Evolutionary conservation across 2,888 invertebrate species (phyloP), one percentile per base, ranked within the genome.

Genomic region (Pollenia labialis): DNA sequence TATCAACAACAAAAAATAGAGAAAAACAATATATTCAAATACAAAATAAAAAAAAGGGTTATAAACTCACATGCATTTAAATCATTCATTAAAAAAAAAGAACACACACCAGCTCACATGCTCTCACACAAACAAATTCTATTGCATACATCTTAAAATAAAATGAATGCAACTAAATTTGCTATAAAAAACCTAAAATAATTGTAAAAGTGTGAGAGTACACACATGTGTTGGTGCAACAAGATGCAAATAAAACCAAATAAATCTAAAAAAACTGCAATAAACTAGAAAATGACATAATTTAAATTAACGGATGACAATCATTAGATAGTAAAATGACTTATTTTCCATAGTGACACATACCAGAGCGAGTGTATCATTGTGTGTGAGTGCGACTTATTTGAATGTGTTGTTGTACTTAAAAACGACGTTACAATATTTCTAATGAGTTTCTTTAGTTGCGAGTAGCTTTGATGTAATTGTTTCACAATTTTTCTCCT

Each of bases 251-350:
- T 56, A 72, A 18, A 58, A 68, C n/a, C n/a, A 75, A 62, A 75
- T 18, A 56, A 44, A 54, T 6, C 48, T 48, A 71, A 32, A 52
- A 32, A 32, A 32, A 32, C 32, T 32, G 32, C 32, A 32, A 32
- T 32, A 32, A 46, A 69, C 18, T 76, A 77, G 74, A 69, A 76
- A 82, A 82, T 80, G 81, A 81, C 87, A 87, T 82, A 83, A 85
- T 87, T 85, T 87, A 85, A 85, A 87, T 87, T 85, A 87, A 87
- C 85, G 85, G 87, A 85, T 85, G 85, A 79, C 82, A 82, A 85
- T 83, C 87, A 82, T 87, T 88, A 85, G 75, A 81, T 74, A 74
- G 81, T 23, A 71, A 72, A 74, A 66, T 68, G 60, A 74, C 56
- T 72, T 74, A 64, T 74, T 79, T 84, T 56, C 46, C 48, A 68